Evolutionary conservation across 2,797 vertebrate species (phyloP), one percentile per base, ranked within the genome.

Genomic region (Peromyscus attwateri): DNA sequence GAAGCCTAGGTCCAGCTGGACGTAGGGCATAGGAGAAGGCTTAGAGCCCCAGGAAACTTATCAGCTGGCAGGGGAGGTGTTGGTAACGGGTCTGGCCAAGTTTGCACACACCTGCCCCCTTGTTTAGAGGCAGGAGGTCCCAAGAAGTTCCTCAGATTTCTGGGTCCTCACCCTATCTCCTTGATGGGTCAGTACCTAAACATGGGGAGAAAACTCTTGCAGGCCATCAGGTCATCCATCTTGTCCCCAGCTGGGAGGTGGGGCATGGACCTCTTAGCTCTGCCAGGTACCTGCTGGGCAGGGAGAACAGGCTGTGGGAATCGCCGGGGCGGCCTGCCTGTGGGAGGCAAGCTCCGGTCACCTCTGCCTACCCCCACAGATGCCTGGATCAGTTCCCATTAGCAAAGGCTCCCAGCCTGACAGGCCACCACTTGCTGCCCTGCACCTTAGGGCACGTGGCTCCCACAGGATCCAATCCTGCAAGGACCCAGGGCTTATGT

Each of bases 271-370:
- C 7, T 6, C 34, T 34, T 13, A 14, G 25, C 57, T 11, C 4
- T 64, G 64, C 79, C 83, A 25, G 70, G 73, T 40, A 68, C 37
- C 60, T 13, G 49, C 52, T 55, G 43, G 57, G 9, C 29, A 0
- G 0, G 81, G 68, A 77, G 73, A 87, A 70, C 0, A 0, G 82
- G 57, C 0, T 11, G 11, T 27, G 73, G 76, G 80, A 57, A 34
- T 55, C 52, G 9, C 77, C 0, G 3, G 79, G 93, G 46, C 31
- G 34, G 46, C 43, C 17, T 0, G 0, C 52, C 71, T 77, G 55
- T 85, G 49, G 23, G 11, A 27, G 46, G 0, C 2, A 31, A 37
- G 68, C n/a, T 0, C 29, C 4, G 81, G n/a, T 85, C 82, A 23
- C 93, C 89, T 73, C 37, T 40, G 75, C 75, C 94, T 83, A 49